Conservation (phyloP, 1,140 invertebrate genomes). For the Bactericera cockerelli region DNA sequence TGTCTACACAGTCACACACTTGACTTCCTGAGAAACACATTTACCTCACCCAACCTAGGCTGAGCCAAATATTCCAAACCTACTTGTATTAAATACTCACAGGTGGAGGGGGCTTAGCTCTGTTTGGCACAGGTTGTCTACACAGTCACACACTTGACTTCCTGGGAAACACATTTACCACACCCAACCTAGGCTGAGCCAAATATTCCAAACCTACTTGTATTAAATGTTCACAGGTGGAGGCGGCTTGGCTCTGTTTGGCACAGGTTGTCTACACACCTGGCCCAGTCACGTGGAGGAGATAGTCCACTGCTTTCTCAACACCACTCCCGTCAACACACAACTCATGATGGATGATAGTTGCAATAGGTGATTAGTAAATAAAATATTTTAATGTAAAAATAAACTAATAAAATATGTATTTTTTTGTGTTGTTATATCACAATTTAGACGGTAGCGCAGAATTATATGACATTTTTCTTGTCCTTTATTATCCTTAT, state of each 20-base stretch:
- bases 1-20: conserved; percentile 85
- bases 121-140: conserved; percentile 78
- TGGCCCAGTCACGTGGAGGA: conserved; percentile 65
- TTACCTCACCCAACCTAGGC: no score
- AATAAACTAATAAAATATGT: background rate
- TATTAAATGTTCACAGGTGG: conserved; percentile 33
- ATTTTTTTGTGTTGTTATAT: no score
- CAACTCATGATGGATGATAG: conserved; percentile 70
- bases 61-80: no score
- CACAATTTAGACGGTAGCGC: no score
- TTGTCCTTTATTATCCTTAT: no score
- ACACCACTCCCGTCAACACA: conserved; percentile 45
- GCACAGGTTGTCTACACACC: conserved; percentile 75
- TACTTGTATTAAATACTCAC: conserved; percentile 29
- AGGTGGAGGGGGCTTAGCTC: conserved; percentile 68
- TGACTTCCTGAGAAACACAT: no score
- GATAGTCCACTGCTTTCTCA: conserved; percentile 37
- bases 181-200: no score
- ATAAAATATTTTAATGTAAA: conserved; percentile 8
- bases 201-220: no score
- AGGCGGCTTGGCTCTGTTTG: conserved; percentile 78
- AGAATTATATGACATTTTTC: background rate
- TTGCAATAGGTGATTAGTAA: conserved; percentile 52
- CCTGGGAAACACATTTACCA: no score
- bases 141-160: conserved; percentile 88